Percentiles rank a stretch among this genome's conserved stretches.
These are phyloP conservation scores for Drosophila sturtevanti DNA, from an alignment of 1,140 invertebrate genomes.

Conservation along the genomic window DNA sequence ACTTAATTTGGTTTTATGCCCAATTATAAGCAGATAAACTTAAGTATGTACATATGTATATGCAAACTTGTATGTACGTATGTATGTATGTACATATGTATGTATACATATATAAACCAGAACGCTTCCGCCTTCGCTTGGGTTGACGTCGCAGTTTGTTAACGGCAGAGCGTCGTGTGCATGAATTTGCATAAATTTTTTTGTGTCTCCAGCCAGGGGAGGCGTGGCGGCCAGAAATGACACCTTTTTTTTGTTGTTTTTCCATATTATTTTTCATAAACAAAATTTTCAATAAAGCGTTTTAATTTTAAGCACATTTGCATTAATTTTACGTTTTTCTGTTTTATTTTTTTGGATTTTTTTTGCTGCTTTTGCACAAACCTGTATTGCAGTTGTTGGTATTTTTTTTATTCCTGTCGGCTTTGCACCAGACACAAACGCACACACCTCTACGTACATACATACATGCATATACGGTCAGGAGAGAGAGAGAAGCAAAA, in stretches of 20 bases:
- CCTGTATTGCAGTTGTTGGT: slow-evolving; percentile 70
- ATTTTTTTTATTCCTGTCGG: slow-evolving; percentile 53
- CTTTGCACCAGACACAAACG: slow-evolving; percentile 34
- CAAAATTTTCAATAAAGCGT: slow-evolving; percentile 29
- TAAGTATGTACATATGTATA: not conserved
- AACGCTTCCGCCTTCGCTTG: slow-evolving; percentile 64
- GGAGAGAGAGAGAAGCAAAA: slow-evolving; percentile 7
- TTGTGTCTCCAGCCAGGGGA: slow-evolving; percentile 18
- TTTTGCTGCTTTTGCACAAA: slow-evolving; percentile 61
- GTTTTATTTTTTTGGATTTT: slow-evolving; percentile 24
- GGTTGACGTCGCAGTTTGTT: slow-evolving; percentile 27
- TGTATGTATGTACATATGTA: not conserved
- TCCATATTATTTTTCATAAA: slow-evolving; percentile 32
- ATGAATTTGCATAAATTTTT: slow-evolving; percentile 77
- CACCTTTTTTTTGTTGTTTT: slow-evolving; percentile 47
- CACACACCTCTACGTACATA: slow-evolving; percentile 27
- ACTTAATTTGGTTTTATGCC: not conserved
- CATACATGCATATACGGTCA: not conserved
- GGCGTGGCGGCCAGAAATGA: slow-evolving; percentile 54
- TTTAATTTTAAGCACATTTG: slow-evolving; percentile 46
- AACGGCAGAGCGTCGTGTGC: slow-evolving; percentile 34
- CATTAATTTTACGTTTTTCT: slow-evolving; percentile 35
- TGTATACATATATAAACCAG: slow-evolving; percentile 13
- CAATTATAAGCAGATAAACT: not conserved
- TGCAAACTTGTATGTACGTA: not conserved